Percentiles rank a stretch among this genome's conserved stretches.
Evolutionary conservation across 1,140 invertebrate genomes (phyloP).

Genomic region (Chlorops oryzae): DNA sequence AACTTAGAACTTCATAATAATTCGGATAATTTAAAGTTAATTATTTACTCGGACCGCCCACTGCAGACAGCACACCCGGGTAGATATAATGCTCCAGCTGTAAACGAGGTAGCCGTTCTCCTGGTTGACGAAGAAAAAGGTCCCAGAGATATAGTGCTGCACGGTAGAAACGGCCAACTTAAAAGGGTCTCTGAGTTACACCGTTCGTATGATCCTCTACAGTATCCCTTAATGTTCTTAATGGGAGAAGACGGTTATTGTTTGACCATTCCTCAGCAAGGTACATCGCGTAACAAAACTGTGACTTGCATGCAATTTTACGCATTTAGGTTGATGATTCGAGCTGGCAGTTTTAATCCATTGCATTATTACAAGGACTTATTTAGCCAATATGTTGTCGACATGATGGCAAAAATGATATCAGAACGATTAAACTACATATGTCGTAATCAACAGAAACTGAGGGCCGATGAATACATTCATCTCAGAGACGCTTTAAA

Average conservation of each 20-base stretch:
- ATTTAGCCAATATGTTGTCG: slow-evolving; percentile 28
- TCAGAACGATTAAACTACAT: slow-evolving; percentile 19
- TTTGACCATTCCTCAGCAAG: background rate
- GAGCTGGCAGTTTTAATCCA: slow-evolving; percentile 25
- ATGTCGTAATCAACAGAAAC: slow-evolving; percentile 17
- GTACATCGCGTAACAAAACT: slow-evolving; percentile 21
- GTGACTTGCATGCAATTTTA: slow-evolving; percentile 30
- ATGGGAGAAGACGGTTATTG: slow-evolving; percentile 21
- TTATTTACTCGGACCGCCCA: slow-evolving; percentile 38
- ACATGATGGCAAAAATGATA: slow-evolving; percentile 21
- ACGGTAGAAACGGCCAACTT: slow-evolving; percentile 21
- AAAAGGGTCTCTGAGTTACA: slow-evolving; percentile 24
- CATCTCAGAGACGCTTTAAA: slow-evolving; percentile 15
- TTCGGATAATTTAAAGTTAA: slow-evolving; percentile 29
- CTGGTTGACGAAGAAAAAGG: slow-evolving; percentile 35
- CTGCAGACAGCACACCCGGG: slow-evolving; percentile 35
- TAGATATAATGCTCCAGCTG: slow-evolving; percentile 36
- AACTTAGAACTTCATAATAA: slow-evolving; percentile 24
- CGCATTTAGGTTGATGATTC: slow-evolving; percentile 18
- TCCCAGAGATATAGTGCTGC: slow-evolving; percentile 31
- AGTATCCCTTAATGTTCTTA: slow-evolving; percentile 45
- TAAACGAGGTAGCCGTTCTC: slow-evolving; percentile 40
- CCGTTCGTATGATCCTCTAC: slow-evolving; percentile 39
- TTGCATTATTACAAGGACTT: slow-evolving; percentile 28
- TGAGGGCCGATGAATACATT: background rate